phyloP scores from a whole-genome alignment of 2,113 vertebrate species.

The Paramormyrops kingsleyae region DNA sequence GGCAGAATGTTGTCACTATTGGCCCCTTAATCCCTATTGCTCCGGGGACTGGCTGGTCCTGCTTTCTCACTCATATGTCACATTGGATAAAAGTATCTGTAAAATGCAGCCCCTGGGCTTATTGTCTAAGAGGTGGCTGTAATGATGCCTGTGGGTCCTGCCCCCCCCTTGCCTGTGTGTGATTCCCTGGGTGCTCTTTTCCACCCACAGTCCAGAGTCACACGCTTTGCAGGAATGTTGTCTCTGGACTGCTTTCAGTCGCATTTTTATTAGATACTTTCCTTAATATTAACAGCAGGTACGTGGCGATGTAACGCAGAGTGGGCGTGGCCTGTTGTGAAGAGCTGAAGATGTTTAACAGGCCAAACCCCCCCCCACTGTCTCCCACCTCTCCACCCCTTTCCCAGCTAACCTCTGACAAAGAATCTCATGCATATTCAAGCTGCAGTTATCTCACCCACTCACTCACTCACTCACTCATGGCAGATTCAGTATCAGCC shows the following conservation, averaged over 20 bases:
- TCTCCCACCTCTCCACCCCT: neutral
- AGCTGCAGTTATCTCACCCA: slow-evolving; percentile 26
- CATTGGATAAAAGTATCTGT: neutral
- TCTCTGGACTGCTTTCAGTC: neutral
- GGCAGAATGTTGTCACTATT: neutral
- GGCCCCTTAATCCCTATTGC: neutral
- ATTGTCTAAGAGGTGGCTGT: neutral
- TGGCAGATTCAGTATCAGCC: neutral
- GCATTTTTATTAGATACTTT: neutral
- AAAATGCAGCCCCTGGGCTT: neutral
- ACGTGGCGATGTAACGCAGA: neutral
- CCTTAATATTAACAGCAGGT: neutral
- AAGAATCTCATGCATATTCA: slow-evolving; percentile 29
- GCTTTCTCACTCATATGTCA: neutral
- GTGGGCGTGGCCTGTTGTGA: neutral
- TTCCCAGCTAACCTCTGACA: slow-evolving; percentile 8
- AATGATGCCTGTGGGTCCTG: neutral
- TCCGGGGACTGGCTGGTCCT: neutral
- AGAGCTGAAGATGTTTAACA: neutral
- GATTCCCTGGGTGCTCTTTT: neutral
- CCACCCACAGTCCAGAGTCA: neutral
- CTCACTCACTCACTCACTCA: slow-evolving; percentile 7
- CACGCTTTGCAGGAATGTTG: neutral
- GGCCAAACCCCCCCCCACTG: neutral
- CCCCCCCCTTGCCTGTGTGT: neutral